These are phyloP conservation scores for Adelges cooleyi DNA, from an alignment of 1,140 invertebrate species.

Conservation along the genomic window DNA sequence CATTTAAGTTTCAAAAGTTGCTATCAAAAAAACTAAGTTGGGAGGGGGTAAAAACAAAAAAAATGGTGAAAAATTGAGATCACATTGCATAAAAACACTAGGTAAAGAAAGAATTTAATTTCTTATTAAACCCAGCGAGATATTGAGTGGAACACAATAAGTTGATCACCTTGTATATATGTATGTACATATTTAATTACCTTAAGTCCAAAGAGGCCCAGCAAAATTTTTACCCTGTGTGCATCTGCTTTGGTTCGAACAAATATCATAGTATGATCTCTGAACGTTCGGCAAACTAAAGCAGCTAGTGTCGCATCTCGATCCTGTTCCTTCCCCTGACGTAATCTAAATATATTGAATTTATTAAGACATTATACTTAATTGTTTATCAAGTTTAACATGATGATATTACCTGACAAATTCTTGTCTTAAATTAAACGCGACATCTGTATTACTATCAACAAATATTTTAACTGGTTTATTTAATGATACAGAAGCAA, in stretches of 20 bases:
- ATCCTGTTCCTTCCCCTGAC: constrained; percentile 69
- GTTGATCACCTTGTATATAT: too few species aligned
- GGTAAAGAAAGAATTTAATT: too few species aligned
- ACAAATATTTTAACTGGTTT: constrained; percentile 90
- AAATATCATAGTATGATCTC: constrained; percentile 85
- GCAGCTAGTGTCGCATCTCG: constrained; percentile 83
- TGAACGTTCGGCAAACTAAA: constrained; percentile 85
- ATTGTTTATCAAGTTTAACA: too few species aligned
- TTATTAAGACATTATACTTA: too few species aligned
- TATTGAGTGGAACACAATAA: too few species aligned
- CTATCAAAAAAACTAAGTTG: too few species aligned
- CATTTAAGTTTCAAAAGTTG: too few species aligned
- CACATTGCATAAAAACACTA: too few species aligned
- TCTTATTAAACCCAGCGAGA: too few species aligned
- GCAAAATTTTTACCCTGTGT: constrained; percentile 77
- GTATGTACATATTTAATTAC: too few species aligned
- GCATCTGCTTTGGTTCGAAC: constrained; percentile 92
- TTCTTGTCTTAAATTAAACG: constrained; percentile 89
- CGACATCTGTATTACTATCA: constrained; percentile 90
- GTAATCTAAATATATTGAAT: constrained; percentile 47
- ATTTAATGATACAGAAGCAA: constrained; percentile 79
- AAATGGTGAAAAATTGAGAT: too few species aligned
- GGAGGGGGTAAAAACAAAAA: too few species aligned
- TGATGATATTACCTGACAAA: constrained; percentile 71
- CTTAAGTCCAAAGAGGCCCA: constrained; percentile 75